Conservation (phyloP, 2,797 vertebrate genomes). For the Dallia pectoralis region DNA sequence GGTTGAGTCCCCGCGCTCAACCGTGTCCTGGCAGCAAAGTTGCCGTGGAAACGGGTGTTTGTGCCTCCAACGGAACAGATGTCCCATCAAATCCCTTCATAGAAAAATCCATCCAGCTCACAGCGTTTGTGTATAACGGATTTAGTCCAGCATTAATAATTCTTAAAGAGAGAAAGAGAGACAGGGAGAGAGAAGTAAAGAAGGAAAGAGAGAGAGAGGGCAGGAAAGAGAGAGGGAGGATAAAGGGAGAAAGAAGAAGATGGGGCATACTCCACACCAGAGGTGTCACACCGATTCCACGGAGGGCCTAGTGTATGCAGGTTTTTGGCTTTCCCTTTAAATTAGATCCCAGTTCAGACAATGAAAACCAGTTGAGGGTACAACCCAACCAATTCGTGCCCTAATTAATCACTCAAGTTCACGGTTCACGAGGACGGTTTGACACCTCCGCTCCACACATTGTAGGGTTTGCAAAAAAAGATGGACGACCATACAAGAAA, state of each 20-base stretch:
- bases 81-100: constrained; percentile 42
- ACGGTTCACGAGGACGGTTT: too few species aligned
- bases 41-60: constrained; percentile 44
- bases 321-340: too few species aligned
- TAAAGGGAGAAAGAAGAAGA: neutral
- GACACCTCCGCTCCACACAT: too few species aligned
- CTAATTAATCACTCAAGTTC: too few species aligned
- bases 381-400: too few species aligned
- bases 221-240: neutral
- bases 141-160: neutral
- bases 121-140: neutral
- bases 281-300: too few species aligned
- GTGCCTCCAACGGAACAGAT: constrained; percentile 40
- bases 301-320: too few species aligned
- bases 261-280: too few species aligned
- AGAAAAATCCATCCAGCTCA: constrained; percentile 10
- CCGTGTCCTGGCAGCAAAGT: constrained; percentile 9
- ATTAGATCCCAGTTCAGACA: too few species aligned
- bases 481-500: too few species aligned
- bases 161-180: neutral
- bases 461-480: neutral
- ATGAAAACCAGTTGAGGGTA: too few species aligned
- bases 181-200: neutral
- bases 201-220: neutral
- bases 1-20: neutral